Conservation (phyloP, 2,797 vertebrate species). For the Decapterus maruadsi region DNA sequence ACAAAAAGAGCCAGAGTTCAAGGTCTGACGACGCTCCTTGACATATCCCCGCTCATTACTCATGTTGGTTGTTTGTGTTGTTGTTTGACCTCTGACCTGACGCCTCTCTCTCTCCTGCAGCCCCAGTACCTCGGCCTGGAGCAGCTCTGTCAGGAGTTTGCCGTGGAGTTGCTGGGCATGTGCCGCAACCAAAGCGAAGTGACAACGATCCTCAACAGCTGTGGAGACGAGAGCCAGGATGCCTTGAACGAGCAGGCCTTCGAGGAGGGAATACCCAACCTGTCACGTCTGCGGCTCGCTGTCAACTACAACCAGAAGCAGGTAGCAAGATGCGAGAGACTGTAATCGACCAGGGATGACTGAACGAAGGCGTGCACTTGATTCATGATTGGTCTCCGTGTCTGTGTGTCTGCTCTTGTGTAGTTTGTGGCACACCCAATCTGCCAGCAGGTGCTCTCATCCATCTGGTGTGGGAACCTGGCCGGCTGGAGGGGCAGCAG, state of each 20-base stretch:
- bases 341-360: neutral
- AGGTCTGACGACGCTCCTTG: constrained; percentile 78
- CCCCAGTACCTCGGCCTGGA: constrained; percentile 92
- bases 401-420: constrained; percentile 41
- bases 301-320: constrained; percentile 93
- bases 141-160: constrained; percentile 91
- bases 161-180: constrained; percentile 93
- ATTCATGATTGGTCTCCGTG: neutral
- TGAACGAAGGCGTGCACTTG: neutral
- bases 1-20: constrained; percentile 93
- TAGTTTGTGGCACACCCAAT: constrained; percentile 94
- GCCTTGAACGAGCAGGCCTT: constrained; percentile 87
- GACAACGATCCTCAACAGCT: constrained; percentile 90
- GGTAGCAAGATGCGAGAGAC: constrained; percentile 70
- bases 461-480: constrained; percentile 92
- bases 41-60: neutral
- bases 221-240: constrained; percentile 81
- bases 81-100: constrained; percentile 1
- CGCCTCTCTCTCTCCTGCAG: constrained; percentile 74
- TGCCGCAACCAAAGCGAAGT: constrained; percentile 95
- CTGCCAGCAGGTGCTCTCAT: constrained; percentile 94
- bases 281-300: constrained; percentile 90
- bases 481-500: constrained; percentile 90
- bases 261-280: constrained; percentile 92
- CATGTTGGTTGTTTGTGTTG: neutral